These are phyloP conservation scores for Brenthis hecate DNA, from an alignment of 2,888 invertebrate genomes.

Conservation along the genomic window DNA sequence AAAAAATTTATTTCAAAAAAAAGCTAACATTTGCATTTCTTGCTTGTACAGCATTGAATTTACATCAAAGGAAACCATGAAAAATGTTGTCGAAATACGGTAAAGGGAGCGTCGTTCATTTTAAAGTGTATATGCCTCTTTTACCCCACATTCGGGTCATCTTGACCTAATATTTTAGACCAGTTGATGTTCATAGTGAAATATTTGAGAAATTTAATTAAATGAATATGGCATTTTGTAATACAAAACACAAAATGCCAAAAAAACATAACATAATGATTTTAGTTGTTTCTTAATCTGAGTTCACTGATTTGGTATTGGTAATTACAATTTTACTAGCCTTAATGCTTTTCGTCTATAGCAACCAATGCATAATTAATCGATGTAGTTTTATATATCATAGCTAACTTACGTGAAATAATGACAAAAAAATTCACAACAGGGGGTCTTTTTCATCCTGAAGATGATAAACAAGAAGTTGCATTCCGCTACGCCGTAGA, in stretches of 20 bases:
- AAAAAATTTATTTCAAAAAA: not conserved
- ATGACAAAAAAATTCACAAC: constrained; percentile 34
- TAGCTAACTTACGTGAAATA: not conserved
- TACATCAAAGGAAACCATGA: constrained; percentile 28
- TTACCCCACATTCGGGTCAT: constrained; percentile 25
- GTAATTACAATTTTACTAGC: not conserved
- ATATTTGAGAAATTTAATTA: constrained; percentile 16
- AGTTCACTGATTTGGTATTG: not conserved
- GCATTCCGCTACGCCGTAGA: constrained; percentile 97
- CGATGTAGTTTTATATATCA: not conserved
- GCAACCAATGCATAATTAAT: not conserved
- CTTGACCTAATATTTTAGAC: constrained; percentile 23
- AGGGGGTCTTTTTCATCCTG: constrained; percentile 95
- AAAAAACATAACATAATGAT: not conserved
- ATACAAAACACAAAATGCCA: not conserved
- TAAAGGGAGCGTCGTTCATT: constrained; percentile 24
- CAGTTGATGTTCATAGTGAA: not conserved
- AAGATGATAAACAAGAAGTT: constrained; percentile 93
- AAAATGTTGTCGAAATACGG: constrained; percentile 21
- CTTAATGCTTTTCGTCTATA: not conserved
- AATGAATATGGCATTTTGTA: not conserved
- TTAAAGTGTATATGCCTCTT: constrained; percentile 20
- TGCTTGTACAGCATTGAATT: constrained; percentile 14
- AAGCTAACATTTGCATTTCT: constrained; percentile 16
- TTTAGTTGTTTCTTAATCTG: not conserved